These are phyloP conservation scores for rabbit (Oryctolagus cuniculus) DNA, from an alignment of 2,113 vertebrate genomes.

Conservation along the genomic window DNA sequence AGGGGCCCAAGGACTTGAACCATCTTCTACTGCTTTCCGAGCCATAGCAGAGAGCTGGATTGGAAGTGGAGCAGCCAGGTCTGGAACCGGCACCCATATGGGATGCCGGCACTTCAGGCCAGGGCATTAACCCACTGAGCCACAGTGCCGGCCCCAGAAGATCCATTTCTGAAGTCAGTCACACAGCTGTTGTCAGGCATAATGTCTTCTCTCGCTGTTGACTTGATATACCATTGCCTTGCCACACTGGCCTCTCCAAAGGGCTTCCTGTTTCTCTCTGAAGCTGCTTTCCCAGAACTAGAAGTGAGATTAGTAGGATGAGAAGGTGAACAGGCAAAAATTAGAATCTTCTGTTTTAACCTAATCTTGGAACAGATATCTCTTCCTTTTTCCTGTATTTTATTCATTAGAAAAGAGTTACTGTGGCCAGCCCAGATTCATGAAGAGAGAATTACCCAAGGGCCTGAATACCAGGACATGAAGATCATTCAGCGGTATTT, in stretches of 20 bases:
- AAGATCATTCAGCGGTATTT: background rate
- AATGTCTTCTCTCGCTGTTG: background rate
- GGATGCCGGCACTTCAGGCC: no score
- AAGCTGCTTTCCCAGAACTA: background rate
- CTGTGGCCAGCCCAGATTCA: background rate
- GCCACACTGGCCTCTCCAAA: background rate
- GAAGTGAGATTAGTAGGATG: background rate
- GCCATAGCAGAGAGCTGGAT: no score
- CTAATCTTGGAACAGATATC: background rate
- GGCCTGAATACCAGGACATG: background rate
- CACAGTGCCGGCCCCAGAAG: background rate
- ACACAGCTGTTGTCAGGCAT: background rate
- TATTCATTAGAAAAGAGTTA: slow-evolving; percentile 20
- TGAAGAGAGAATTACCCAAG: background rate
- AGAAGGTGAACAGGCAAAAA: background rate
- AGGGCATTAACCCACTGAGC: no score
- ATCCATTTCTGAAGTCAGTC: background rate
- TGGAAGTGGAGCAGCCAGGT: no score
- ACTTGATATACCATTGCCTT: background rate
- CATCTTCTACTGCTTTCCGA: no score
- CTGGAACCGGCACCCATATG: no score
- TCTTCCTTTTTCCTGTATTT: background rate
- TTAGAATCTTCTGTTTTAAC: background rate
- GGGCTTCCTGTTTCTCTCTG: background rate
- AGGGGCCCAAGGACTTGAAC: no score